Base-by-base conservation (phyloP, 2,797 vertebrate genomes). In the Gambusia yucatana region DNA sequence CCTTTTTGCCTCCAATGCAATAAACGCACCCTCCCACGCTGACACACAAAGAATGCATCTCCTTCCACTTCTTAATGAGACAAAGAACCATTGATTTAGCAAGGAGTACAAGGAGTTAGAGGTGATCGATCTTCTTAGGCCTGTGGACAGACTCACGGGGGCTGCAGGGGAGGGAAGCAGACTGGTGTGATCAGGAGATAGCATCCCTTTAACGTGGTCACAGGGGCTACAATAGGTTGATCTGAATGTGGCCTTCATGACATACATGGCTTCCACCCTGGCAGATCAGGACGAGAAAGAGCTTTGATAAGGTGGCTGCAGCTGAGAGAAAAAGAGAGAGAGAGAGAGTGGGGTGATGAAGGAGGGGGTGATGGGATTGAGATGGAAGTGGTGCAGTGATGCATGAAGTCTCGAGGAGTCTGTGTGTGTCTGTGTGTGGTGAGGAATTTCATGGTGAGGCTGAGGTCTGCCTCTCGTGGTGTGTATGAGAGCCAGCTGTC, bases 61-160 rank as follows among this genome's bases (percentile, higher is more conserved):
- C 82, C 79, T 82, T 83, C 79, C 76, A 82, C 77, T 87, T 82
- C 88, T 85, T 91, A 92, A 91, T 44, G 30, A 89, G 88, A 93
- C 89, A 91, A 91, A 90, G 82, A 91, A 81, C 80, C 91, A 93
- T 94, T 92, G 93, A 95, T 94, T 93, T 91, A 82, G 82, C 77
- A 76, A 84, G 59, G 83, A 92, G 88, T 88, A 91, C 87, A 87
- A 86, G 86, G 89, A 91, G 91, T 90, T 90, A 79, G 87, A 78
- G 67, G 89, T 77, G 83, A 95, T 95, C 80, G 88, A 94, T 94
- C 85, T 80, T 83, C 85, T 90, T 90, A 93, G 92, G 84, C 88
- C 86, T 3, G 44, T 71, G 78, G 90, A 93, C 90, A 91, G 79
- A 44, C 82, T 88, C 73, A 59, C 71, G 57, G 75, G 79, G 76